Conservation (phyloP, 2,888 invertebrate genomes). For the Metopia argyrocephala region DNA sequence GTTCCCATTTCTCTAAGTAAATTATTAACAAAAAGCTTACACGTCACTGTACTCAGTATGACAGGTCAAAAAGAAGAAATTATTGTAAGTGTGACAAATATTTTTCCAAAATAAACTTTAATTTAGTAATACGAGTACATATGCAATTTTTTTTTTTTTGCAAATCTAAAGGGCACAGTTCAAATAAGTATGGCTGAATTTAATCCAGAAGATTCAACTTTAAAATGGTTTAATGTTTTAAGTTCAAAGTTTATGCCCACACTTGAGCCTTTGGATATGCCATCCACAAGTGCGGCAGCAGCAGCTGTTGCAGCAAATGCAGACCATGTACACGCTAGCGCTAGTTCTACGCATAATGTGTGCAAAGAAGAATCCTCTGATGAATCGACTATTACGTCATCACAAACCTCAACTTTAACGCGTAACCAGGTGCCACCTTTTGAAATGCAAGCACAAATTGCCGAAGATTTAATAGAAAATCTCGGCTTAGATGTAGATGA, state of each 20-base stretch:
- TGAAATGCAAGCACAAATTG: constrained; percentile 80
- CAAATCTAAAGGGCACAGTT: constrained; percentile 87
- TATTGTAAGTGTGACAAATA: constrained; percentile 82
- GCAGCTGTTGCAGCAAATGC: constrained; percentile 68
- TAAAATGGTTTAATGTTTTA: constrained; percentile 97
- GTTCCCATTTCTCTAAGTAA: constrained; percentile 87
- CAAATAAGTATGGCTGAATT: constrained; percentile 98
- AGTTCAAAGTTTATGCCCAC: constrained; percentile 88
- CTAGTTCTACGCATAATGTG: constrained; percentile 65
- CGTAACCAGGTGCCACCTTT: constrained; percentile 88
- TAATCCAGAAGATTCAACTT: constrained; percentile 88
- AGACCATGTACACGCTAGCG: constrained; percentile 67
- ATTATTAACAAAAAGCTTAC: constrained; percentile 91
- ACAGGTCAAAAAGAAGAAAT: constrained; percentile 87
- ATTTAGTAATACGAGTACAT: neutral
- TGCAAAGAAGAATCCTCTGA: constrained; percentile 94
- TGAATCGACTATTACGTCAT: constrained; percentile 97
- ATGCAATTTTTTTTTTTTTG: neutral
- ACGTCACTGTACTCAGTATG: constrained; percentile 91
- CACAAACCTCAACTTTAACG: constrained; percentile 96
- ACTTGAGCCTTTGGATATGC: constrained; percentile 76
- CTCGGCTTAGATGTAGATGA: constrained; percentile 77
- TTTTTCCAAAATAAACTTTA: neutral
- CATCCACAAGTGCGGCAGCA: constrained; percentile 76
- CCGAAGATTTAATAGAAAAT: constrained; percentile 76